These are phyloP conservation scores for Bombyx huttoni DNA, from an alignment of 2,888 invertebrate genomes.

Conservation along the genomic window DNA sequence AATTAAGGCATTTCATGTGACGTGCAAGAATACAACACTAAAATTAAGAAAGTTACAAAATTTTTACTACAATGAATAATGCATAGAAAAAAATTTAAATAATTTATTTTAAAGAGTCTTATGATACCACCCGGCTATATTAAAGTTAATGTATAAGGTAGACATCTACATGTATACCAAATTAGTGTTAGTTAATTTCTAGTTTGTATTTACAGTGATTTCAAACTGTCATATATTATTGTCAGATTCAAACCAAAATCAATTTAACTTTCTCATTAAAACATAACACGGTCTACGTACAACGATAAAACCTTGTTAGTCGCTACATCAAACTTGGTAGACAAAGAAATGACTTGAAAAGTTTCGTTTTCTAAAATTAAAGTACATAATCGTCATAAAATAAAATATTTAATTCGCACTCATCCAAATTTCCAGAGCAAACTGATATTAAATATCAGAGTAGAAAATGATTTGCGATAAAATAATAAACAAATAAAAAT, in stretches of 20 bases:
- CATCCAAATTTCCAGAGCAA: constrained; percentile 2
- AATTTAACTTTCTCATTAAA: no score
- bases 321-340: neutral
- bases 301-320: neutral
- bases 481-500: constrained; percentile 10
- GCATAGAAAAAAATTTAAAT: no score
- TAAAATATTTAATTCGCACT: neutral
- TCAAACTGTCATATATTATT: no score
- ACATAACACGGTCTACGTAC: neutral
- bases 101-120: no score
- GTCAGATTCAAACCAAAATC: no score
- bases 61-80: neutral
- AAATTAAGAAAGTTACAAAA: neutral
- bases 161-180: no score
- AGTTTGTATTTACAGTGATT: no score
- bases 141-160: no score
- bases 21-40: constrained; percentile 5
- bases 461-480: constrained; percentile 12
- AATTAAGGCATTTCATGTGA: constrained; percentile 21
- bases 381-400: neutral
- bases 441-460: constrained; percentile 26
- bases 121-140: no score
- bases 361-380: neutral
- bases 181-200: no score
- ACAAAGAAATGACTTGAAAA: neutral